Conservation (phyloP, 2,888 invertebrate species). For the Andrena haemorrhoa region DNA sequence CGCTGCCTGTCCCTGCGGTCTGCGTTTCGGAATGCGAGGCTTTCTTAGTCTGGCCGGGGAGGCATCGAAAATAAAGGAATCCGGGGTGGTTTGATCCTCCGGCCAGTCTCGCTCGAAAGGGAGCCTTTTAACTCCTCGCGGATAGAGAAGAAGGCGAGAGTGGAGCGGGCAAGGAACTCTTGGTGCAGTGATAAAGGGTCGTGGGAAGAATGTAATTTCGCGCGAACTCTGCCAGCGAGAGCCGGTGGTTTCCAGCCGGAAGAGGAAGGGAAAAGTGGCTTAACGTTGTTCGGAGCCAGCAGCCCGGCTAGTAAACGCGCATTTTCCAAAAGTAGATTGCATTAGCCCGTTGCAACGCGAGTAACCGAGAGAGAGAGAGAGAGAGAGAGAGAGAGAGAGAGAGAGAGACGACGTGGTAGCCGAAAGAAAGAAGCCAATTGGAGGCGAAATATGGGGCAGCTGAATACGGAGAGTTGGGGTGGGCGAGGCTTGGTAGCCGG, state of each 20-base stretch:
- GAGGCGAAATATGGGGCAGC: slow-evolving; percentile 5
- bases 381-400: background rate
- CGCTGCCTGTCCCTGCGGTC: background rate
- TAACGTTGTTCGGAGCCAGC: slow-evolving; percentile 12
- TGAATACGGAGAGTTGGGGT: too few relatives aligned
- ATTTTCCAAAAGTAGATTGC: slow-evolving; percentile 35
- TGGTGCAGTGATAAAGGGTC: slow-evolving; percentile 25
- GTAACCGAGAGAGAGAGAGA: background rate
- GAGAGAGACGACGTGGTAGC: background rate
- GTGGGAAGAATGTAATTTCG: slow-evolving; percentile 49
- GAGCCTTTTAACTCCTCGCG: slow-evolving; percentile 27
- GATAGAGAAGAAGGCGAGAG: slow-evolving; percentile 33
- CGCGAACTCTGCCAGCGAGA: slow-evolving; percentile 7
- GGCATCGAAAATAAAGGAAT: slow-evolving; percentile 13
- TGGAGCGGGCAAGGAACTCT: background rate
- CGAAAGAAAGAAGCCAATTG: background rate
- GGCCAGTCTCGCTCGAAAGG: slow-evolving; percentile 1
- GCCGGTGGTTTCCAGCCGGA: slow-evolving; percentile 8
- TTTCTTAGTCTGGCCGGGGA: slow-evolving; percentile 31
- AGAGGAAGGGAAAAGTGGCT: slow-evolving; percentile 14
- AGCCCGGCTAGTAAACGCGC: slow-evolving; percentile 14
- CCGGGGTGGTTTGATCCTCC: slow-evolving; percentile 1
- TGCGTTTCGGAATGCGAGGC: slow-evolving; percentile 1
- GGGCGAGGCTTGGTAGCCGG: background rate
- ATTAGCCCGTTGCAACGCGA: slow-evolving; percentile 12